These are phyloP conservation scores for Drosophila ezoana DNA, from an alignment of 2,888 invertebrate species.

Conservation along the genomic window DNA sequence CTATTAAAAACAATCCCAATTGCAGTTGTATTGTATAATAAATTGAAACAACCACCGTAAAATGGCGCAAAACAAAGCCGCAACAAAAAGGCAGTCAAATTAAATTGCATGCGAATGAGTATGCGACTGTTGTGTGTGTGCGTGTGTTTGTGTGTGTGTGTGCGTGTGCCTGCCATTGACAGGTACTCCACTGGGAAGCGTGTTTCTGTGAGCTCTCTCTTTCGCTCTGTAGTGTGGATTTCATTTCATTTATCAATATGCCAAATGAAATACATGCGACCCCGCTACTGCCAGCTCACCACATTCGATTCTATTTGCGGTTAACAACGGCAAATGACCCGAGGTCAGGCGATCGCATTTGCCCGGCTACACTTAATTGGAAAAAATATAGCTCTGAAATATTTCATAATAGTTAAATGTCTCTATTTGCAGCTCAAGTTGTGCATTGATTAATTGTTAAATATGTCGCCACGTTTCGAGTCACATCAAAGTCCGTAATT, in stretches of 20 bases:
- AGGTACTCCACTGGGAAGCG: conserved; percentile 50
- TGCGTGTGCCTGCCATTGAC: conserved; percentile 62
- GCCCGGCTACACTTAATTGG: conserved; percentile 26
- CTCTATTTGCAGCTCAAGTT: conserved; percentile 22
- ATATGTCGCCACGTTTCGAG: background rate
- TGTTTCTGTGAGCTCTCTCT: conserved; percentile 11
- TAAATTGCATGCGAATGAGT: conserved; percentile 62
- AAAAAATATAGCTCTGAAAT: conserved; percentile 5
- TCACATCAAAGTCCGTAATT: background rate
- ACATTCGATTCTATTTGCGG: conserved; percentile 42
- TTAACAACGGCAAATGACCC: conserved; percentile 35
- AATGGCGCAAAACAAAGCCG: conserved; percentile 73
- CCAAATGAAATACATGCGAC: conserved; percentile 59
- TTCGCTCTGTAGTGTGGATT: conserved; percentile 26
- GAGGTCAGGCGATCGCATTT: conserved; percentile 36
- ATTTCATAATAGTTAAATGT: conserved; percentile 25
- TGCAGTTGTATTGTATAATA: conserved; percentile 60
- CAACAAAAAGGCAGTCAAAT: conserved; percentile 72
- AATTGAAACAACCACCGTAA: conserved; percentile 77
- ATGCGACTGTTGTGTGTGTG: conserved; percentile 3
- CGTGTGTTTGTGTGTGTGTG: no score
- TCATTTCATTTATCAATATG: conserved; percentile 77
- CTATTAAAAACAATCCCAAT: conserved; percentile 59
- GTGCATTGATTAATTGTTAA: conserved; percentile 10
- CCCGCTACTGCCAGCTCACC: conserved; percentile 24